A percentile compares a stretch with the other conserved stretches of the same genome.
Evolutionary conservation across 2,113 vertebrate species (phyloP).

Genomic region (Campylomormyrus numenius): DNA sequence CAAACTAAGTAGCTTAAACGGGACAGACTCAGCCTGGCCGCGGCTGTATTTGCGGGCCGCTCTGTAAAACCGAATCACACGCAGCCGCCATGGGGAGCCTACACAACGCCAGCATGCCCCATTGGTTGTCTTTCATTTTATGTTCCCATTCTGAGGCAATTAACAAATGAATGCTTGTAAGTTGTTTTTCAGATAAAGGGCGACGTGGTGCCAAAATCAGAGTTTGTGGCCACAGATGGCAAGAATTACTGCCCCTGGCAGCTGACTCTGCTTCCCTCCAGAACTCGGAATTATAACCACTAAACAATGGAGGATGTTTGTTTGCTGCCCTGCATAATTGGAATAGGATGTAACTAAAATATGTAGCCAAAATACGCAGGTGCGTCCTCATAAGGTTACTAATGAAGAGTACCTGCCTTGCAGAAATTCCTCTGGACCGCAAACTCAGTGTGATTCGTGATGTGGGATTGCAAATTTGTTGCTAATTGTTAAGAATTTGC

Average conservation of each 20-base stretch:
- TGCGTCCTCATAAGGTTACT: conserved; percentile 25
- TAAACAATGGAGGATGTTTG: conserved; percentile 32
- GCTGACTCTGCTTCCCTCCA: conserved; percentile 38
- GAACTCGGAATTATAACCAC: conserved; percentile 37
- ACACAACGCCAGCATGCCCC: background rate
- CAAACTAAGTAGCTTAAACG: background rate
- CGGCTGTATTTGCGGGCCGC: background rate
- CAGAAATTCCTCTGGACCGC: conserved; percentile 1
- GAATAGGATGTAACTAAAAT: conserved; percentile 16
- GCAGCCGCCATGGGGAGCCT: background rate
- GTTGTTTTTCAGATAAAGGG: background rate
- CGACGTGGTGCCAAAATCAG: background rate
- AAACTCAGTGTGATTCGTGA: conserved; percentile 19
- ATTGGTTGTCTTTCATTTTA: background rate
- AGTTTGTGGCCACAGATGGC: conserved; percentile 40
- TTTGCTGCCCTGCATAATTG: conserved; percentile 36
- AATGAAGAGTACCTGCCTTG: conserved; percentile 20
- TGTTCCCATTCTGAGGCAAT: background rate
- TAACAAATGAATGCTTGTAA: background rate
- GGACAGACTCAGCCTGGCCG: background rate
- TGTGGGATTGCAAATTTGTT: conserved; percentile 17
- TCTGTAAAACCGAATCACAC: background rate
- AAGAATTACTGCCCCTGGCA: conserved; percentile 46
- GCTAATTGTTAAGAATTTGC: conserved; percentile 8
- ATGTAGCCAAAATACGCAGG: conserved; percentile 23